Percentiles rank a stretch among this genome's conserved stretches.
Evolutionary conservation across 2,113 vertebrate genomes (phyloP).

Genomic region (Melanostigma gelatinosum): DNA sequence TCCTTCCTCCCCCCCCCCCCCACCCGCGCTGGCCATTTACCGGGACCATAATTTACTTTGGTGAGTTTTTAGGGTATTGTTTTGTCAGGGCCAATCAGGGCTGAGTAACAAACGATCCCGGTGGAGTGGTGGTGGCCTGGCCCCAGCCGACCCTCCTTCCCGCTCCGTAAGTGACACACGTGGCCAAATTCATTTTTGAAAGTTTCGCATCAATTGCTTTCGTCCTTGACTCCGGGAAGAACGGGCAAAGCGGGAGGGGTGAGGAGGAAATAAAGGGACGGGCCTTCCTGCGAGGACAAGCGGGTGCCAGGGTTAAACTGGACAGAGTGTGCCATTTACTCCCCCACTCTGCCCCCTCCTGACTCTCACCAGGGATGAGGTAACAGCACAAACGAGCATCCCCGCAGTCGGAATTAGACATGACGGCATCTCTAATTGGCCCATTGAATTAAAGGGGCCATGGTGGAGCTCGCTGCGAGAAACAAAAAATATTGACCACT

Average conservation of each 20-base stretch:
- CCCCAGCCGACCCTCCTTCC: slow-evolving; percentile 71
- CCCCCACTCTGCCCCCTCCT: slow-evolving; percentile 36
- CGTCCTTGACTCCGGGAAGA: slow-evolving; percentile 94
- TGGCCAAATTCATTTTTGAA: slow-evolving; percentile 97
- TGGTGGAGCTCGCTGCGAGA: slow-evolving; percentile 84
- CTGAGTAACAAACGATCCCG: slow-evolving; percentile 97
- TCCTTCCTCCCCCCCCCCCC: slow-evolving; percentile 72
- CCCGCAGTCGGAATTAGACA: slow-evolving; percentile 88
- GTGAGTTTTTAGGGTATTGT: slow-evolving; percentile 99
- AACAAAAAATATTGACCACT: slow-evolving; percentile 97
- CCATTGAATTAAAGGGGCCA: slow-evolving; percentile 92
- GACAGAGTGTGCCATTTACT: slow-evolving; percentile 66
- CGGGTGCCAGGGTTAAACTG: slow-evolving; percentile 77
- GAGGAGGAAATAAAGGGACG: slow-evolving; percentile 29
- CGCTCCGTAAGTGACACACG: slow-evolving; percentile 86
- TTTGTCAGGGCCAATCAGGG: slow-evolving; percentile 99
- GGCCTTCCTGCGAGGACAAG: slow-evolving; percentile 26
- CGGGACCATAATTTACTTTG: slow-evolving; percentile 98
- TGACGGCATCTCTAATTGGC: slow-evolving; percentile 96
- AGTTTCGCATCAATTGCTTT: slow-evolving; percentile 95
- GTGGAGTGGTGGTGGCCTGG: slow-evolving; percentile 86
- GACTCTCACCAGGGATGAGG: slow-evolving; percentile 89
- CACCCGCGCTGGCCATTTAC: slow-evolving; percentile 90
- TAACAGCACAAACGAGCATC: slow-evolving; percentile 91
- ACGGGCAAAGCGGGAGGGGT: slow-evolving; percentile 54